Conservation (phyloP, 1,140 invertebrate genomes). For the Scaptomyza pallida region DNA sequence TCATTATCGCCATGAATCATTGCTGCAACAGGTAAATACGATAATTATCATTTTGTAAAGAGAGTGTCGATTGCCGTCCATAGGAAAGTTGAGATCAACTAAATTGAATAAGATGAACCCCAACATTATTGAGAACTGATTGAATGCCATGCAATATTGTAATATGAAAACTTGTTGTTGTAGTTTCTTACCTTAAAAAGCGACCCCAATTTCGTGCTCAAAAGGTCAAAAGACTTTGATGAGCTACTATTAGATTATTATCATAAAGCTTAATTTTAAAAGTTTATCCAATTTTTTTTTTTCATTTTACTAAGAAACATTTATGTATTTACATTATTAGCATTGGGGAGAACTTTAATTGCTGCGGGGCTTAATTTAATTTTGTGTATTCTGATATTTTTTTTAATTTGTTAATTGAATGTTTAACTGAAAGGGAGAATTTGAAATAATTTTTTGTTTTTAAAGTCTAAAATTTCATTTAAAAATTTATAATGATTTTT, state of each 20-base stretch:
- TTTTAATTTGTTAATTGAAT: not conserved
- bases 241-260: not conserved
- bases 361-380: slow-evolving; percentile 1
- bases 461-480: no score
- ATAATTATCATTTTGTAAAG: slow-evolving; percentile 31
- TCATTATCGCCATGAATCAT: slow-evolving; percentile 82
- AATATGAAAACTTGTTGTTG: not conserved
- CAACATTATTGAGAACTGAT: not conserved
- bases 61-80: slow-evolving; percentile 21
- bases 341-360: not conserved
- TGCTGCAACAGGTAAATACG: slow-evolving; percentile 79
- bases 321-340: not conserved
- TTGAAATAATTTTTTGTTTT: no score
- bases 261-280: not conserved
- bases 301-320: not conserved
- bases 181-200: not conserved
- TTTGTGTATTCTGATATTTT: no score
- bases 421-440: not conserved
- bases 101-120: slow-evolving; percentile 12
- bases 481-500: no score
- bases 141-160: not conserved
- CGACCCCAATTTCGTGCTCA: not conserved
- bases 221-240: not conserved
- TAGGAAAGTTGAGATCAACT: not conserved
- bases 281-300: not conserved